phyloP scores from a whole-genome alignment of 2,888 invertebrate species.

The Lasioglossum pauxillum region DNA sequence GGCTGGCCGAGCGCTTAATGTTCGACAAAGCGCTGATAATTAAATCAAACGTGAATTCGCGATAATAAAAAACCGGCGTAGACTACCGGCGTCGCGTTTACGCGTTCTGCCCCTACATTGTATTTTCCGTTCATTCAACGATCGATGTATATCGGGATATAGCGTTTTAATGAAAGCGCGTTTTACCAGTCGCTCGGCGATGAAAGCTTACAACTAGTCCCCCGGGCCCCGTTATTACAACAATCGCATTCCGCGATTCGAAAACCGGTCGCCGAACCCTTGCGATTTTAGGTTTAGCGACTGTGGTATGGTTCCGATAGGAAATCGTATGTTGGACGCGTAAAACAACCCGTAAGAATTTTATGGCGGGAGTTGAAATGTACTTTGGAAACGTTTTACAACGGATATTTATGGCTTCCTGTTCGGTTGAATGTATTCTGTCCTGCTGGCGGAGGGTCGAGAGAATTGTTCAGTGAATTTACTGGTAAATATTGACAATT shows the following conservation, averaged over 20 bases:
- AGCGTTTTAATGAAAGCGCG: background rate
- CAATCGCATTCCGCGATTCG: background rate
- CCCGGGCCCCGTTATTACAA: background rate
- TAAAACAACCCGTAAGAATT: background rate
- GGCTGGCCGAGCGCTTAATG: background rate
- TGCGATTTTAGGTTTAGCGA: background rate
- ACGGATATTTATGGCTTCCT: background rate
- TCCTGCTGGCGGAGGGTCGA: background rate
- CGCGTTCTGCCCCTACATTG: background rate
- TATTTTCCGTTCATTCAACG: background rate
- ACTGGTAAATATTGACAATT: no score
- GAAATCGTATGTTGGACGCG: background rate
- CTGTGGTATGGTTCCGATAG: background rate
- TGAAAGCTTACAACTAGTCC: background rate
- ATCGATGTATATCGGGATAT: background rate
- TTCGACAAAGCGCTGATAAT: background rate
- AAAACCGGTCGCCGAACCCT: background rate
- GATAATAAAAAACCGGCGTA: background rate
- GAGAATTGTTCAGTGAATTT: background rate
- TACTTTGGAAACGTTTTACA: background rate
- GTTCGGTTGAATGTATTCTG: background rate
- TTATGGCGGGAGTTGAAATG: background rate
- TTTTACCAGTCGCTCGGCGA: background rate
- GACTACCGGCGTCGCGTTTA: background rate
- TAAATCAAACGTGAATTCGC: background rate